Percentiles rank a stretch among this genome's conserved stretches.
Conservation (phyloP, 92 coral and sea anemone genomes). For the Paragorgia papillata region DNA sequence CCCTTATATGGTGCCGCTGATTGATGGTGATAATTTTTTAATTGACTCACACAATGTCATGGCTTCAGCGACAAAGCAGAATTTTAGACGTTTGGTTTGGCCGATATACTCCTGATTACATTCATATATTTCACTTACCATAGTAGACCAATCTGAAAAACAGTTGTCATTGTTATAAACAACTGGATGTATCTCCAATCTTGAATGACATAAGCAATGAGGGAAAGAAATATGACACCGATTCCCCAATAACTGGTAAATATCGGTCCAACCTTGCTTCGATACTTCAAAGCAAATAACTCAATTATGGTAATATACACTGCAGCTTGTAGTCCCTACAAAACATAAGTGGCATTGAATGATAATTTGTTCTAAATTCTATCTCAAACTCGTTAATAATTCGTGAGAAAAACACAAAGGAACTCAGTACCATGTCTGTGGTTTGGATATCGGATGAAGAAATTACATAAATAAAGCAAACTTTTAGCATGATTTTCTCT, state of each 20-base stretch:
- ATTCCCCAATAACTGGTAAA: conserved; percentile 15
- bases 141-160: conserved; percentile 24
- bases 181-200: conserved; percentile 41
- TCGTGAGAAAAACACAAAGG: no score
- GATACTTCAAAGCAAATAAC: conserved; percentile 36
- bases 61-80: no score
- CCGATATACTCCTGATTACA: no score
- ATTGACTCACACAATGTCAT: no score
- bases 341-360: background rate
- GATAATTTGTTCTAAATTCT: background rate
- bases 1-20: no score
- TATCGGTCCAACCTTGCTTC: conserved; percentile 1
- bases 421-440: no score
- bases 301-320: conserved; percentile 15
- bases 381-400: no score
- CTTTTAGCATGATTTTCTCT: no score
- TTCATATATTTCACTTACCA: conserved; percentile 28
- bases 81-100: no score
- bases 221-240: conserved; percentile 20
- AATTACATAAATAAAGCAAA: no score
- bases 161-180: conserved; percentile 25
- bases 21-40: no score
- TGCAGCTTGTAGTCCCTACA: conserved; percentile 38
- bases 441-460: no score
- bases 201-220: conserved; percentile 24